phyloP scores from a whole-genome alignment of 2,797 vertebrate species.

The Leptodactylus fallax region DNA sequence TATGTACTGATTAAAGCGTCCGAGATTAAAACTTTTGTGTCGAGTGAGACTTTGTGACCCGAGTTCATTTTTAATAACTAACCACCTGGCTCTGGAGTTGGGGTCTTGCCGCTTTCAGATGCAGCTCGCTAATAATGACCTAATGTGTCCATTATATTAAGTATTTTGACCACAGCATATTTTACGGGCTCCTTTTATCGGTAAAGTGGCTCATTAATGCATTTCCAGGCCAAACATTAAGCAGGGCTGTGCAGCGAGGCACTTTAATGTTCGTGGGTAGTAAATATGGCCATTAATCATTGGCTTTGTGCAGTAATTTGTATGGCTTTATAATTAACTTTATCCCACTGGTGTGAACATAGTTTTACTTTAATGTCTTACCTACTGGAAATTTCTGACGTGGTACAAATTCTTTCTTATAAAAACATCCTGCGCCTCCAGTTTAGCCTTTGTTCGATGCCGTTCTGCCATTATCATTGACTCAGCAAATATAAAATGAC shows the following conservation, averaged over 20 bases:
- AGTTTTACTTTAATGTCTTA: slow-evolving; percentile 38
- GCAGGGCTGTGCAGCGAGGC: slow-evolving; percentile 28
- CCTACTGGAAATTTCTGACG: slow-evolving; percentile 18
- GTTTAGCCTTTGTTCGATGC: too few relatives aligned
- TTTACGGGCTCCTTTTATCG: slow-evolving; percentile 20
- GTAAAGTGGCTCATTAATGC: slow-evolving; percentile 53
- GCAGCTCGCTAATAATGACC: slow-evolving; percentile 25
- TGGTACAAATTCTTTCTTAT: neutral
- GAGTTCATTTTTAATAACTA: slow-evolving; percentile 12
- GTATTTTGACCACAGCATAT: slow-evolving; percentile 47
- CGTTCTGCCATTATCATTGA: too few relatives aligned
- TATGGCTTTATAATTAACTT: slow-evolving; percentile 55
- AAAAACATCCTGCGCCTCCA: neutral
- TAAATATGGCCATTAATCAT: slow-evolving; percentile 55
- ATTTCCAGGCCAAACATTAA: slow-evolving; percentile 47
- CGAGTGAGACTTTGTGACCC: neutral
- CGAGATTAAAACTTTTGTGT: neutral
- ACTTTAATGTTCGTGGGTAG: slow-evolving; percentile 43
- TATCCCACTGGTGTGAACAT: slow-evolving; percentile 40
- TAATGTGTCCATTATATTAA: slow-evolving; percentile 41
- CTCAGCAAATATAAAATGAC: too few relatives aligned
- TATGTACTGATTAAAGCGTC: neutral
- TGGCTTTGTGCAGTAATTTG: slow-evolving; percentile 47
- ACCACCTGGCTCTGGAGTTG: neutral
- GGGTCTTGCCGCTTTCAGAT: neutral